Conservation (phyloP, 2,113 vertebrate species). For the Clupea harengus region DNA sequence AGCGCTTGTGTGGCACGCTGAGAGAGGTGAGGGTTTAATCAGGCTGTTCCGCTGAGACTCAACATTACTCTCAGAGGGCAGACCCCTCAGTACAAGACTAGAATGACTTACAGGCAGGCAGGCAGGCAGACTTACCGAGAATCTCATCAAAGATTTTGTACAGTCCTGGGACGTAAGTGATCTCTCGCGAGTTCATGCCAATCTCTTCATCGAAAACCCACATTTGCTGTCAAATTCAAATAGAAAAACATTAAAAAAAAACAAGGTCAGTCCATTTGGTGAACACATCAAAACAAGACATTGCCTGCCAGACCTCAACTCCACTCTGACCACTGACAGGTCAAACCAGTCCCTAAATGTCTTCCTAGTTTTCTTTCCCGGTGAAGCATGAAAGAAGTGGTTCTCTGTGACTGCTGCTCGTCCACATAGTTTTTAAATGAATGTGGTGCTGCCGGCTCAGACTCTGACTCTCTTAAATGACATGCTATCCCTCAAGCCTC, state of each 20-base stretch:
- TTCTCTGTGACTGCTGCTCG: too few relatives aligned
- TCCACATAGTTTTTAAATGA: too few relatives aligned
- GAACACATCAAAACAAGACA: too few relatives aligned
- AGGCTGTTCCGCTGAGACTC: too few relatives aligned
- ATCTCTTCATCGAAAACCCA: conserved; percentile 98
- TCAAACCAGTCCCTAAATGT: too few relatives aligned
- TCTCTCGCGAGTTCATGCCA: conserved; percentile 95
- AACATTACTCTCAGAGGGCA: background rate
- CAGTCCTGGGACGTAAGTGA: conserved; percentile 94
- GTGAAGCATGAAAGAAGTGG: too few relatives aligned
- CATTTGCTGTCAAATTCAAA: conserved; percentile 78
- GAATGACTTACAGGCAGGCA: background rate
- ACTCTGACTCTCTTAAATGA: too few relatives aligned
- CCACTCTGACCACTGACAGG: too few relatives aligned
- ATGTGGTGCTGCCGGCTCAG: too few relatives aligned
- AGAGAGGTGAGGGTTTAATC: background rate
- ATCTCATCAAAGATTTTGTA: conserved; percentile 99
- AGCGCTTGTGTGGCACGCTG: background rate
- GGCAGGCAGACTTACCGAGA: conserved; percentile 79
- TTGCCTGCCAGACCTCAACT: too few relatives aligned
- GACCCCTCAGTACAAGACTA: background rate
- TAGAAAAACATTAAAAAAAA: background rate
- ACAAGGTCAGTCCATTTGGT: background rate
- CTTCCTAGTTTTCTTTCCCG: too few relatives aligned
- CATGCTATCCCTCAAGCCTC: too few relatives aligned